Conservation (phyloP, 2,888 invertebrate genomes). For the Trissolcus brochymenae region DNA sequence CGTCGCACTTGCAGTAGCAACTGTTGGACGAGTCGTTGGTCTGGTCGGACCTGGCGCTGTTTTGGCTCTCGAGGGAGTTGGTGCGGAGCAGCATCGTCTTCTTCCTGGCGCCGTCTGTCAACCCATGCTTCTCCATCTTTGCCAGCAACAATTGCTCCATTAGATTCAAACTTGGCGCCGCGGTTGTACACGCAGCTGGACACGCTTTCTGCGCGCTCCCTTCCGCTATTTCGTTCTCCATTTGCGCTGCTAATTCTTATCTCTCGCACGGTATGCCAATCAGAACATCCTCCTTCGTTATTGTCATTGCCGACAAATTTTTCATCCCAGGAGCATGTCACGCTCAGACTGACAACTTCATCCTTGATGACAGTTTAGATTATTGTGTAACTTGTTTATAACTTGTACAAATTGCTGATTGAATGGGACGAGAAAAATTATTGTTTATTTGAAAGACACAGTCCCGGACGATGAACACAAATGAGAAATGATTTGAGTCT, state of each 20-base stretch:
- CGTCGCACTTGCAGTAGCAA: slow-evolving; percentile 86
- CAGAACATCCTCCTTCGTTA: neutral
- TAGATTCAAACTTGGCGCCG: slow-evolving; percentile 77
- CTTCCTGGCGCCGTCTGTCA: slow-evolving; percentile 65
- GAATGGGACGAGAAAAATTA: too few species aligned
- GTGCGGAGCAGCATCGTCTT: slow-evolving; percentile 80
- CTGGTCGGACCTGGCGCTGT: slow-evolving; percentile 80
- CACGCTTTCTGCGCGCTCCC: slow-evolving; percentile 58
- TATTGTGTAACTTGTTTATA: slow-evolving; percentile 6
- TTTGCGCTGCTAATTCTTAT: slow-evolving; percentile 14
- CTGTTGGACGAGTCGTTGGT: slow-evolving; percentile 83
- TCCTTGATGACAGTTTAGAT: neutral
- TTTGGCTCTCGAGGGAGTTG: slow-evolving; percentile 83
- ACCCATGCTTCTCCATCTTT: slow-evolving; percentile 85
- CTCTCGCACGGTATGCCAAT: neutral
- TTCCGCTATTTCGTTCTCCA: slow-evolving; percentile 58
- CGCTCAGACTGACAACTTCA: neutral
- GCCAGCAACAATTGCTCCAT: slow-evolving; percentile 89
- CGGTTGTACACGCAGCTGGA: slow-evolving; percentile 75
- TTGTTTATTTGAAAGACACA: too few species aligned
- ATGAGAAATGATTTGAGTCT: too few species aligned
- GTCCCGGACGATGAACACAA: too few species aligned
- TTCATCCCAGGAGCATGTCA: neutral
- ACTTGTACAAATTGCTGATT: neutral
- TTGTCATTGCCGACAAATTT: neutral